Percentiles rank a stretch among this genome's conserved stretches.
These are phyloP conservation scores for Eupleurogrammus muticus DNA, from an alignment of 2,797 vertebrate genomes.

Conservation along the genomic window DNA sequence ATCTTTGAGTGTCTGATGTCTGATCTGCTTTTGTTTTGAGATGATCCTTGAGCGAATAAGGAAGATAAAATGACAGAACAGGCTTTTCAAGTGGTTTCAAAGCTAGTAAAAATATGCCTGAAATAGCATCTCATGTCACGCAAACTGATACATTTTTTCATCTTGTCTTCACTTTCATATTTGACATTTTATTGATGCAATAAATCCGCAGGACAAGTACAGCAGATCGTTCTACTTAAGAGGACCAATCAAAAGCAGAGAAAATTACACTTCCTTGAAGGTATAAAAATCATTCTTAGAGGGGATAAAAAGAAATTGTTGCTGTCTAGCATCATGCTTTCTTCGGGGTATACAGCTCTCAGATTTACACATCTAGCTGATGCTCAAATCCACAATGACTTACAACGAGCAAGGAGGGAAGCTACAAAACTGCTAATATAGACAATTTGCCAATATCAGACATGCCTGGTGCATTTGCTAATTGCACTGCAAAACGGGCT, in stretches of 20 bases:
- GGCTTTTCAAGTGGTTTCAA: slow-evolving; percentile 64
- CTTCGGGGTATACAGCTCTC: neutral
- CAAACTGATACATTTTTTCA: slow-evolving; percentile 63
- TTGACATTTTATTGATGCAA: slow-evolving; percentile 72
- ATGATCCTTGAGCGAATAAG: slow-evolving; percentile 44
- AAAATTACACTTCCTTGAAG: slow-evolving; percentile 24
- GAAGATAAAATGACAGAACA: slow-evolving; percentile 39
- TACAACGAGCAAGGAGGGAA: slow-evolving; percentile 18
- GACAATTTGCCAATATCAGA: neutral
- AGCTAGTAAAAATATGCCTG: slow-evolving; percentile 52
- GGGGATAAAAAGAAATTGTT: slow-evolving; percentile 29
- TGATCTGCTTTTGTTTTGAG: slow-evolving; percentile 32
- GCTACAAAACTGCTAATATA: slow-evolving; percentile 1
- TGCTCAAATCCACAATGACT: slow-evolving; percentile 16
- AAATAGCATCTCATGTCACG: slow-evolving; percentile 64
- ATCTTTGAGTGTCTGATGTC: slow-evolving; percentile 29
- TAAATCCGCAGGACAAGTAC: slow-evolving; percentile 38
- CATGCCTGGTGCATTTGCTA: neutral
- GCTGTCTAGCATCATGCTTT: slow-evolving; percentile 10
- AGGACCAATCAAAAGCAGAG: slow-evolving; percentile 17
- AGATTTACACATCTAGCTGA: slow-evolving; percentile 13
- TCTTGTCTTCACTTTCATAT: slow-evolving; percentile 52
- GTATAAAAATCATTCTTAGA: slow-evolving; percentile 20
- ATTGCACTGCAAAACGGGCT: slow-evolving; percentile 22
- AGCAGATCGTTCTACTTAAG: slow-evolving; percentile 26